Evolutionary conservation across 2,888 invertebrate genomes (phyloP).

Genomic region (Pristionchus japonicus): DNA sequence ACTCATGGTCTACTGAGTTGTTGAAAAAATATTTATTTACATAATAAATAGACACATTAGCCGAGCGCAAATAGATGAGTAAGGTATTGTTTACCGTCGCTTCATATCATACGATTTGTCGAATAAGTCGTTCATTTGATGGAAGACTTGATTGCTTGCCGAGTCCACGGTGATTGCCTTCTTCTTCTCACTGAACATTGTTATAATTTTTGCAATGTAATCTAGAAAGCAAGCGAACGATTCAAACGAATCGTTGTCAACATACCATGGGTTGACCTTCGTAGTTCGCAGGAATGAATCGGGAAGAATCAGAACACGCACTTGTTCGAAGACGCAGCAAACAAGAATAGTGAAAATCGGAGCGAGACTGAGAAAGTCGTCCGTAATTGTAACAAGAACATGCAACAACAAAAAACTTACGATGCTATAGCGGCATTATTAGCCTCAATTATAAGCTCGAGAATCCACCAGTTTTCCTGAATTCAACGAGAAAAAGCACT

Average conservation of each 20-base stretch:
- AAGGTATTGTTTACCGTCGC: not conserved
- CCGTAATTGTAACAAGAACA: not conserved
- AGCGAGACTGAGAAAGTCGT: not conserved
- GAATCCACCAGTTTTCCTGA: conserved; percentile 15
- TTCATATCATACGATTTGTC: not conserved
- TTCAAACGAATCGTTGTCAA: not conserved
- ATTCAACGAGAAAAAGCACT: too few species aligned
- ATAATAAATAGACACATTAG: too few species aligned
- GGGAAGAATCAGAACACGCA: not conserved
- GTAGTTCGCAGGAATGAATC: too few species aligned
- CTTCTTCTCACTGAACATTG: not conserved
- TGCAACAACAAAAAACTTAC: not conserved
- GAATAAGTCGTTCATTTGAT: not conserved
- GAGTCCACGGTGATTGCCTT: not conserved
- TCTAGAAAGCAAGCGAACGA: too few species aligned
- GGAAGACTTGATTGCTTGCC: not conserved
- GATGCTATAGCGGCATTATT: not conserved
- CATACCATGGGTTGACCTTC: not conserved
- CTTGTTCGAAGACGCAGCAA: not conserved
- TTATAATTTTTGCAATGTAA: not conserved
- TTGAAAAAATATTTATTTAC: too few species aligned
- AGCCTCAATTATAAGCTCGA: not conserved
- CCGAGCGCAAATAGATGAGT: too few species aligned
- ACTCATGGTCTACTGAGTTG: too few species aligned
- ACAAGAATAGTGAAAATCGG: not conserved